Evolutionary conservation across 2,113 vertebrate genomes (phyloP), one percentile per base, ranked within the genome.

Genomic region (Notiomystis cincta): DNA sequence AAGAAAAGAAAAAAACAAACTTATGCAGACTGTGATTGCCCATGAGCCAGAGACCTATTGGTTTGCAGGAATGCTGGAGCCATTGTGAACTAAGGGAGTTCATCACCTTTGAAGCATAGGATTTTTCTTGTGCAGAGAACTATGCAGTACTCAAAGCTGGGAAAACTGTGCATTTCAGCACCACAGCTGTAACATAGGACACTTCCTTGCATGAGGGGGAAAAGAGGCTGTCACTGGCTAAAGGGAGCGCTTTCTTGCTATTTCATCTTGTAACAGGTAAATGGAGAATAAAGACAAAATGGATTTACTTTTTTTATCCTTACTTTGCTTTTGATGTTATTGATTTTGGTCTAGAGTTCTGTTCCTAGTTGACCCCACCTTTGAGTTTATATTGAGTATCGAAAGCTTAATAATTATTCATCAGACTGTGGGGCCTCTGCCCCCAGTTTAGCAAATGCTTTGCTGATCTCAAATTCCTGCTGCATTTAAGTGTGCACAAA

Each of bases 71-170:
- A 24, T 10, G 45, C 17, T 27, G 45, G 47, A 58, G 70, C 27
- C 15, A 2, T 14, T 23, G 51, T 0, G 0, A 31, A 2, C 31
- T 40, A 3, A 27, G 19, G 47, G 30, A 64, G 35, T 48, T 53
- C 15, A 10, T 38, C 70, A 3, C 45, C 60, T 81, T 35, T 31
- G 30, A 40, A 79, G 11, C 28, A 18, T 2, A 0, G 14, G 7
- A 33, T 14, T 50, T 58, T 42, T 35, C 65, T 28, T 15, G 13
- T 35, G 1, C 9, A 10, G 40, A 33, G 44, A 6, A 9, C 23
- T 1, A 15, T 65, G 50, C 9, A 30, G 21, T 14, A 11, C 30
- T 17, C 31, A 22, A 14, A 66, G 33, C 33, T 10, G 35, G 15
- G 48, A 42, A 50, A 42, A 33, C 24, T 5, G 1, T 30, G 5